These are phyloP conservation scores for Alosa sapidissima DNA, from an alignment of 2,797 vertebrate species.

Conservation along the genomic window DNA sequence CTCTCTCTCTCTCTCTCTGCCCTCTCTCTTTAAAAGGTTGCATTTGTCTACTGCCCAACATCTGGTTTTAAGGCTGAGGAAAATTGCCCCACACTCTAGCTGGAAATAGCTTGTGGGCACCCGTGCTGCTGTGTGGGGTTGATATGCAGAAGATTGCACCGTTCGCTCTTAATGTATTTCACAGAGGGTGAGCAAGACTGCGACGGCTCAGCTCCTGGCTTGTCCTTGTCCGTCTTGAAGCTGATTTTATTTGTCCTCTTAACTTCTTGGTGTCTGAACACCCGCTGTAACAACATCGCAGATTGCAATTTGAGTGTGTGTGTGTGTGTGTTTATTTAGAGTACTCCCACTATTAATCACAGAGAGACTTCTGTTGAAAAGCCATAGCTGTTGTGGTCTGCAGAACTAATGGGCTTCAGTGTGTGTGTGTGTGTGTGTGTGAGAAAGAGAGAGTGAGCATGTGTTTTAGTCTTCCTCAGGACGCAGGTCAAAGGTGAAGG, in stretches of 20 bases:
- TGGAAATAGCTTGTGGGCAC: slow-evolving; percentile 45
- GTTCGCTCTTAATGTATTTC: slow-evolving; percentile 29
- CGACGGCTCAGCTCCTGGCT: background rate
- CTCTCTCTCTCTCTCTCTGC: background rate
- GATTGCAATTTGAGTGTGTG: background rate
- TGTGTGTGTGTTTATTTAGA: background rate
- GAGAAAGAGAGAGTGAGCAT: background rate
- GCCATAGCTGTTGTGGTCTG: background rate
- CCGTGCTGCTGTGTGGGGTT: slow-evolving; percentile 39
- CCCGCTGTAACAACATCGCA: background rate
- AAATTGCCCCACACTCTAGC: slow-evolving; percentile 40
- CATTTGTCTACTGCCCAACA: slow-evolving; percentile 11
- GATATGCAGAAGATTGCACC: slow-evolving; percentile 42
- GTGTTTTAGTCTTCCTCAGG: background rate
- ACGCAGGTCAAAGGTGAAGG: background rate
- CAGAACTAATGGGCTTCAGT: background rate
- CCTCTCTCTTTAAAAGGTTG: background rate
- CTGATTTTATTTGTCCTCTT: background rate
- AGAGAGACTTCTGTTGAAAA: background rate
- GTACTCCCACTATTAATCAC: background rate
- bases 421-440: background rate
- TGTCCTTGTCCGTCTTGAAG: background rate
- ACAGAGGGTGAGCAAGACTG: background rate
- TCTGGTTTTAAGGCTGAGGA: slow-evolving; percentile 37
- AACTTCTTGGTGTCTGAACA: background rate